Conservation (phyloP, 1,140 invertebrate genomes). For the Achroia grisella region DNA sequence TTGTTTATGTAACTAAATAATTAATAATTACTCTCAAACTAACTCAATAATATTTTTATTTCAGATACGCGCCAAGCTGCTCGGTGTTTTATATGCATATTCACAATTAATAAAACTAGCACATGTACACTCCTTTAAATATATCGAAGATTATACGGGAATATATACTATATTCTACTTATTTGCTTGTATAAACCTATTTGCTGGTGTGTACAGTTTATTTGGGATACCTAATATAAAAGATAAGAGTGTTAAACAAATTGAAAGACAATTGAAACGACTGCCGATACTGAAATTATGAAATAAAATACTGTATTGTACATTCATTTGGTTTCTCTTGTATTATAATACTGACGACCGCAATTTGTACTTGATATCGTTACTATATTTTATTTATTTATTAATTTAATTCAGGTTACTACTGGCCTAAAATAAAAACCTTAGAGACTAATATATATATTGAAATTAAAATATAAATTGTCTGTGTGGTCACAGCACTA, state of each 20-base stretch:
- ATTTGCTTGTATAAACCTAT: slow-evolving; percentile 44
- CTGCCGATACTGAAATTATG: slow-evolving; percentile 35
- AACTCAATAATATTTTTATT: slow-evolving; percentile 11
- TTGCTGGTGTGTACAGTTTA: slow-evolving; percentile 41
- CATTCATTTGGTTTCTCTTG: background rate
- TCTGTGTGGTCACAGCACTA: too few species aligned
- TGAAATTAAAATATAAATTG: too few species aligned
- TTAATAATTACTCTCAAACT: background rate
- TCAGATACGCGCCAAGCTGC: slow-evolving; percentile 39
- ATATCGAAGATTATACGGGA: slow-evolving; percentile 45
- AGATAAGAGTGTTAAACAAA: slow-evolving; percentile 34
- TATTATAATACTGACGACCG: too few species aligned
- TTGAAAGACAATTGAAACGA: slow-evolving; percentile 49
- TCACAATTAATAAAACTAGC: slow-evolving; percentile 37
- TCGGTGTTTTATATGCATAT: slow-evolving; percentile 33
- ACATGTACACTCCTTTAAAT: slow-evolving; percentile 38
- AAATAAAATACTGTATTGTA: slow-evolving; percentile 3
- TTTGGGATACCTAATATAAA: slow-evolving; percentile 38
- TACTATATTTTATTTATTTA: too few species aligned
- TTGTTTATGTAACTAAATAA: background rate
- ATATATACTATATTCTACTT: slow-evolving; percentile 46
- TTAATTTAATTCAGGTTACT: too few species aligned
- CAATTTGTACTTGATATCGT: too few species aligned
- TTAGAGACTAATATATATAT: too few species aligned
- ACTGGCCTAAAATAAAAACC: too few species aligned